A percentile compares a stretch with the other conserved stretches of the same genome.
phyloP scores from a whole-genome alignment of 1,140 invertebrate species.

The Drosophila jambulina region DNA sequence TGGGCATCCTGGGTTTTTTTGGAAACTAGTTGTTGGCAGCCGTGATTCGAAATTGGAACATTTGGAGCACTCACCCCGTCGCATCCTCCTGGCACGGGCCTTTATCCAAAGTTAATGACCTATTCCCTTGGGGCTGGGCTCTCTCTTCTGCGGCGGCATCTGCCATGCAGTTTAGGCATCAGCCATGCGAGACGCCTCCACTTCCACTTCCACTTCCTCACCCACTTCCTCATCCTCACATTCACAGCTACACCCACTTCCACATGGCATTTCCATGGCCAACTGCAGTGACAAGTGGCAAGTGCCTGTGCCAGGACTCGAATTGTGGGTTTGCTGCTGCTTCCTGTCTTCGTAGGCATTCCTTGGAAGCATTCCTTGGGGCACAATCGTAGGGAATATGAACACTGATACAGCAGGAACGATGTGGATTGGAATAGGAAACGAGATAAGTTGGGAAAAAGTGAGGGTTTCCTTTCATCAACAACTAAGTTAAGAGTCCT shows the following conservation, averaged over 20 bases:
- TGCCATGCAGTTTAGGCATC: slow-evolving; percentile 46
- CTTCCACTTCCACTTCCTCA: not conserved
- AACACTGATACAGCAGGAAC: slow-evolving; percentile 2
- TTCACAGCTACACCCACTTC: not conserved
- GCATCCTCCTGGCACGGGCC: not conserved
- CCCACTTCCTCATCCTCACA: slow-evolving; percentile 1
- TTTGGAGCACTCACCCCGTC: slow-evolving; percentile 2
- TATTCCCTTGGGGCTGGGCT: slow-evolving; percentile 25
- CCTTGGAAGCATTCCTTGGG: slow-evolving; percentile 3
- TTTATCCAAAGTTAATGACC: slow-evolving; percentile 60
- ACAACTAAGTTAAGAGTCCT: too few relatives aligned
- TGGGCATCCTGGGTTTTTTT: not conserved
- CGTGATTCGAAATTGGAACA: slow-evolving; percentile 9
- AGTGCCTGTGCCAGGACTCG: slow-evolving; percentile 19
- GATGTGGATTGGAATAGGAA: not conserved
- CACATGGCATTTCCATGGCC: slow-evolving; percentile 4
- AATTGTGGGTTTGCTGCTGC: slow-evolving; percentile 1
- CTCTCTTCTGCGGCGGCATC: slow-evolving; percentile 35
- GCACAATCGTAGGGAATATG: slow-evolving; percentile 2
- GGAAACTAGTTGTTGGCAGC: slow-evolving; percentile 4
- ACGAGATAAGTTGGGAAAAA: slow-evolving; percentile 2
- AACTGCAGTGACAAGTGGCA: slow-evolving; percentile 31
- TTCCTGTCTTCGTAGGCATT: slow-evolving; percentile 11
- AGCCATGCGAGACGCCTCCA: slow-evolving; percentile 48
- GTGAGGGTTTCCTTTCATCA: too few relatives aligned